phyloP scores from a whole-genome alignment of 2,888 invertebrate genomes.

The Helobdella robusta region DNA sequence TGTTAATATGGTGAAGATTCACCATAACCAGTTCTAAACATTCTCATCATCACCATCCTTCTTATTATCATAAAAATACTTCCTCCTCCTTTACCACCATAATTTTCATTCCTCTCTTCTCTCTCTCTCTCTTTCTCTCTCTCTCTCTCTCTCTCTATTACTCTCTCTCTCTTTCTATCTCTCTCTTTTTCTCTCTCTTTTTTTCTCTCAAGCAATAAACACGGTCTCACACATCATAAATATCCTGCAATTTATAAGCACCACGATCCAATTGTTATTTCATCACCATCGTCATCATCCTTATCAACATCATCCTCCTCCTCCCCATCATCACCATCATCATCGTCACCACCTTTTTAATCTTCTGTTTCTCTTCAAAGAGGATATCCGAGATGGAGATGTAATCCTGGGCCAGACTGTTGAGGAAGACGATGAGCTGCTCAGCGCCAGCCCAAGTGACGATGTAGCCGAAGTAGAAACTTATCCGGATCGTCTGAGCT shows the following conservation, averaged over 20 bases:
- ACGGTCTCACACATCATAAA: background rate
- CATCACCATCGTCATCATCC: background rate
- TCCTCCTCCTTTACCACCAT: background rate
- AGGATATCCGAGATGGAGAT: slow-evolving; percentile 83
- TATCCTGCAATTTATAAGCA: background rate
- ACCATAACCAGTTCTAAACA: too few relatives aligned
- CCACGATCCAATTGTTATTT: background rate
- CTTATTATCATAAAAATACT: background rate
- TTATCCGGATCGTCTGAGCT: background rate
- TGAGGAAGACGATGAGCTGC: slow-evolving; percentile 70
- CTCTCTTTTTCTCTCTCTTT: slow-evolving; percentile 9
- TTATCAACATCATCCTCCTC: background rate
- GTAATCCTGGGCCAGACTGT: slow-evolving; percentile 82
- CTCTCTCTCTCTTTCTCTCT: background rate
- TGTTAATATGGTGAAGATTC: too few relatives aligned
- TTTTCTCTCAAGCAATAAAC: background rate
- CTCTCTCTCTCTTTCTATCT: too few relatives aligned
- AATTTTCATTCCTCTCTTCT: background rate
- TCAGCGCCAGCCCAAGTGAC: slow-evolving; percentile 70
- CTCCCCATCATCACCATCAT: background rate
- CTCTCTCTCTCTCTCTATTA: too few relatives aligned
- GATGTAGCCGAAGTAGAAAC: slow-evolving; percentile 57
- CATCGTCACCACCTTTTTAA: slow-evolving; percentile 36
- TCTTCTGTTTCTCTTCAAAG: slow-evolving; percentile 67
- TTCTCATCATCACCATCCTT: background rate